Evolutionary conservation across 2,797 vertebrate genomes (phyloP), one percentile per base, ranked within the genome.

Genomic region (Morelia viridis): DNA sequence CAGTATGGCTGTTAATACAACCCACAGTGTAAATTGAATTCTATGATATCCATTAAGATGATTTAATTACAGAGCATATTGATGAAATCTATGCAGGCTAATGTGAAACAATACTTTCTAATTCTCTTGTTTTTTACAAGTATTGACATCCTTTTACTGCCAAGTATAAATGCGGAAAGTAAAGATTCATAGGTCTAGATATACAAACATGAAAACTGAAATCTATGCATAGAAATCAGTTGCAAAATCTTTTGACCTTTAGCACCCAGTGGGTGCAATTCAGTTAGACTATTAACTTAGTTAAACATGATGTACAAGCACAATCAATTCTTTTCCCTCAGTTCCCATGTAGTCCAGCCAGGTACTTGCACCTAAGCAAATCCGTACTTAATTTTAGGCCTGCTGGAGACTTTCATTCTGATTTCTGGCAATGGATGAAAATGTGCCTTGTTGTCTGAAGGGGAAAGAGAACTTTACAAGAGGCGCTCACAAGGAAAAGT

Each of bases 371-470:
- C 61, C 50, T 91, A 13, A 46, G 57, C 5, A 61, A 68, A 90
- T 2, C 5, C 41, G 56, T 10, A 1, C 31, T 7, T 56, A 92
- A 88, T 92, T 96, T 94, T 76, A 95, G 57, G 12, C 90, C 88
- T 15, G 0, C 83, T 89, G 5, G 53, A 65, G 87, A 58, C 12
- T 80, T 89, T 31, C 85, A 86, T 0, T 0, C 15, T 64, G 46
- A 53, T 2, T 80, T 2, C 24, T 12, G 92, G 0, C 19, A 88
- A 95, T 90, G 1, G 2, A 0, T 90, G 92, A 85, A 94, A 89
- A 5, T 5, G 56, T 8, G 1, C n/a, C 50, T 91, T n/a, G 53
- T 1, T 60, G 84, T 46, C 24, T 46, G 56, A 87, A 46, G 3
- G 56, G 24, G 58, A 60, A 60, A 71, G 5, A 41, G 15, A 26